Conservation (phyloP, 2,113 vertebrate species). For the Sylvilagus bachmani region DNA sequence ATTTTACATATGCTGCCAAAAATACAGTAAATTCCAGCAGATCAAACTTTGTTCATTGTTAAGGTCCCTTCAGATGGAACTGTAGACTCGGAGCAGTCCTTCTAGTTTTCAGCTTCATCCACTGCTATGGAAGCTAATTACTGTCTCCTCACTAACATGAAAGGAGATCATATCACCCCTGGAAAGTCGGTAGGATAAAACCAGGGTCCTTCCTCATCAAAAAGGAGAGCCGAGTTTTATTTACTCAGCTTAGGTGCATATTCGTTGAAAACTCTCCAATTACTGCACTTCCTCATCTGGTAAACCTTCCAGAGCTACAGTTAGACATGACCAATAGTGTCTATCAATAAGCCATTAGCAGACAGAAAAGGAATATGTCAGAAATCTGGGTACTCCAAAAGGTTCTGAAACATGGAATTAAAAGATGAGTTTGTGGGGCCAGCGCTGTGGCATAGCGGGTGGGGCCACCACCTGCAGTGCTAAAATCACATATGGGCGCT, state of each 20-base stretch:
- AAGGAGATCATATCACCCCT: conserved; percentile 85
- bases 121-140: conserved; percentile 85
- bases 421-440: too few species aligned
- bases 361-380: conserved; percentile 65
- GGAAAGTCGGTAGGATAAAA: conserved; percentile 77
- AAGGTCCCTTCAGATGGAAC: not conserved
- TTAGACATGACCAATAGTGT: conserved; percentile 84
- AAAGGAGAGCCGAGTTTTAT: conserved; percentile 85
- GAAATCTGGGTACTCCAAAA: too few species aligned
- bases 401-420: too few species aligned
- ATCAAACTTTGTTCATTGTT: not conserved
- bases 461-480: too few species aligned
- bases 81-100: not conserved
- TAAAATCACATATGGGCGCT: too few species aligned
- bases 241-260: conserved; percentile 82
- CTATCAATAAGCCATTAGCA: conserved; percentile 81
- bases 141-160: conserved; percentile 75
- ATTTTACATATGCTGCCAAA: conserved; percentile 3
- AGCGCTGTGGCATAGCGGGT: too few species aligned
- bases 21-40: not conserved
- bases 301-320: conserved; percentile 87
- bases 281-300: conserved; percentile 78
- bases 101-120: conserved; percentile 24
- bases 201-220: conserved; percentile 77
- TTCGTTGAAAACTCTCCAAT: conserved; percentile 31